Evolutionary conservation across 2,888 invertebrate species (phyloP), one percentile per base, ranked within the genome.

Genomic region (Melinopterus prodromus): DNA sequence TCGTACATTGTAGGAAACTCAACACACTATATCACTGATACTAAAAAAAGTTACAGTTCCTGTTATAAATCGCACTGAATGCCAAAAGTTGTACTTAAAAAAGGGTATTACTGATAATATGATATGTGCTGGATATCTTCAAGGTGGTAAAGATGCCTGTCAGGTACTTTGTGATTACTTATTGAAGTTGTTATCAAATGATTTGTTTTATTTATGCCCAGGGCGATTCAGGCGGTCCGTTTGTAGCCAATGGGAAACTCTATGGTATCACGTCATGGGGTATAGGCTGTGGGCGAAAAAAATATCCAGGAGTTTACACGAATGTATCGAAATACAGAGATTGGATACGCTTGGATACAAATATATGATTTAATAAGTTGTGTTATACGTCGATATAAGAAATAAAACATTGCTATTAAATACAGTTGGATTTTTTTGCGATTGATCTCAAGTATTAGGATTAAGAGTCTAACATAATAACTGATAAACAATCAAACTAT

Each of bases 261-360:
- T 76, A 78, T 71, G 81, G 81, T 16, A 77, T 81, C 15, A 78
- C 79, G 12, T 81, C 81, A 3, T 81, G 78, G 78, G 81, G 81
- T 16, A 78, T 78, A 70, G 81, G 81, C 0, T 81, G 81, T 26
- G 80, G 76, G 9, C 36, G 77, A 15, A 70, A 69, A 12, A 26
- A 74, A 7, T 79, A 79, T 69, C 79, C 81, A 15, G 79, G 79
- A 38, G 78, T 81, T 7, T 81, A 79, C 76, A 71, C 81, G 14
- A 71, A 77, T 35, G 75, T 81, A 15, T 71, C 77, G 26, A 69
- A 36, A 38, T 74, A 78, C 35, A 75, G 78, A 71, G n/a, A 26
- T 12, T 74, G 74, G 74, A 74, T 74, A n/a, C 35, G 35, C 5
- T 35, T 74, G 9, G n/a, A 74, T 14, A 74, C 14, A 5, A 35